Evolutionary conservation across 2,113 vertebrate species (phyloP), one percentile per base, ranked within the genome.

Genomic region (Misgurnus mizolepis): DNA sequence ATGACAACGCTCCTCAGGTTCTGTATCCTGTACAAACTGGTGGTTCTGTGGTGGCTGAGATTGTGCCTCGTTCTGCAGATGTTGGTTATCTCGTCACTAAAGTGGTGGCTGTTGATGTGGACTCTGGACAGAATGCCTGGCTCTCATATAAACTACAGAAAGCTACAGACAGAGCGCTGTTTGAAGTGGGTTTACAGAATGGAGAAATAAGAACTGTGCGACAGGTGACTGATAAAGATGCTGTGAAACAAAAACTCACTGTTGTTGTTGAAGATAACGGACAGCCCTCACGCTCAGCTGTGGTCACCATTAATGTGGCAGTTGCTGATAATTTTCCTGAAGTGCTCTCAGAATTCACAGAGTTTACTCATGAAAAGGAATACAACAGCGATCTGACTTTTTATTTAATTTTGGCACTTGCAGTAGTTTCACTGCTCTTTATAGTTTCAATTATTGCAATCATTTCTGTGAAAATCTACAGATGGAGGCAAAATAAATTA

Each of bases 1-100:
- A 95, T 0, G 94, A 95, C 85, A 95, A 95, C 1, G 64, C 69
- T 0, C 94, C 94, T 2, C 92, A 94, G 69, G 83, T 93, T 65
- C 82, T 83, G 45, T 83, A 83, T 68, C 82, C 82, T 40, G 82
- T 80, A 15, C 78, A 83, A 2, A 82, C 72, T 50, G 39, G 69
- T 0, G 80, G 22, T 22, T 22, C 22, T 22, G 22, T 22, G 22
- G 22, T 22, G 22, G 22, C 22, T 22, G 22, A 22, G 22, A 22
- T 22, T 22, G 22, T 22, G 22, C 22, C 22, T 22, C 22, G 22
- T 22, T 22, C 22, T 22, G 22, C 22, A 22, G 22, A 22, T 22
- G 22, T 22, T 22, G 22, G 22, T 22, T 22, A 22, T 22, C 22
- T 22, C 22, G 22, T 22, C 22, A 22, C 22, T 22, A 22, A 22